These are phyloP conservation scores for Nephrocerus scutellatus DNA, from an alignment of 2,888 invertebrate species.

Conservation along the genomic window DNA sequence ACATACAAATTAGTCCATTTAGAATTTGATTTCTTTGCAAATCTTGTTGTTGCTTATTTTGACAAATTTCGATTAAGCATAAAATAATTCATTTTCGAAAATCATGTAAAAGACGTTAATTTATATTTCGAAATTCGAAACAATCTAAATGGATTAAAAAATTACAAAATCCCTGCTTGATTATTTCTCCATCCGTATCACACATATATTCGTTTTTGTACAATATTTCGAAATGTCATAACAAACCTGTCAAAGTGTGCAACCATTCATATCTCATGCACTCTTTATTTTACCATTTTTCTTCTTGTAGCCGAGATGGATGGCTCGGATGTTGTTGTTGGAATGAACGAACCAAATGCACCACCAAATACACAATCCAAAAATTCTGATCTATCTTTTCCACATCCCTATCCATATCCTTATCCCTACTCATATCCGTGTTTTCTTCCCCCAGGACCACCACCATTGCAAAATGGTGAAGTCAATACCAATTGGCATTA, in stretches of 20 bases:
- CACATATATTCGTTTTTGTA: conserved; percentile 23
- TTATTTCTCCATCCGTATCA: conserved; percentile 15
- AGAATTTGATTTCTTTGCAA: too few species aligned
- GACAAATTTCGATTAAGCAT: too few species aligned
- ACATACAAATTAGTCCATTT: too few species aligned
- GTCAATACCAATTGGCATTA: conserved; percentile 6
- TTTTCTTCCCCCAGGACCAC: conserved; percentile 35
- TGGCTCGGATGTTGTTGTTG: conserved; percentile 42
- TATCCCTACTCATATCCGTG: conserved; percentile 39
- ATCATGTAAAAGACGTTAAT: too few species aligned
- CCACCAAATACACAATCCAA: conserved; percentile 14
- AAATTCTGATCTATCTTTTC: conserved; percentile 24
- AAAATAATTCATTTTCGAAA: too few species aligned
- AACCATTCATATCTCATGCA: too few species aligned
- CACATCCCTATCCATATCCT: conserved; percentile 36
- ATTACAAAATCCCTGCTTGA: conserved; percentile 14
- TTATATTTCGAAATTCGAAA: too few species aligned
- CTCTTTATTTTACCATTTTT: conserved; percentile 16
- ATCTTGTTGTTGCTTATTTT: too few species aligned
- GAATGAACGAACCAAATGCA: conserved; percentile 34
- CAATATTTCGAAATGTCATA: too few species aligned
- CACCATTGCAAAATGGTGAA: conserved; percentile 6
- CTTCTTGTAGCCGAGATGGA: conserved; percentile 44
- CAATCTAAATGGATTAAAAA: conserved; percentile 11
- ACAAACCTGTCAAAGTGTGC: too few species aligned